A percentile compares a stretch with the other conserved stretches of the same genome.
These are phyloP conservation scores for Manis javanica DNA, from an alignment of 2,797 vertebrate genomes.

Conservation along the genomic window DNA sequence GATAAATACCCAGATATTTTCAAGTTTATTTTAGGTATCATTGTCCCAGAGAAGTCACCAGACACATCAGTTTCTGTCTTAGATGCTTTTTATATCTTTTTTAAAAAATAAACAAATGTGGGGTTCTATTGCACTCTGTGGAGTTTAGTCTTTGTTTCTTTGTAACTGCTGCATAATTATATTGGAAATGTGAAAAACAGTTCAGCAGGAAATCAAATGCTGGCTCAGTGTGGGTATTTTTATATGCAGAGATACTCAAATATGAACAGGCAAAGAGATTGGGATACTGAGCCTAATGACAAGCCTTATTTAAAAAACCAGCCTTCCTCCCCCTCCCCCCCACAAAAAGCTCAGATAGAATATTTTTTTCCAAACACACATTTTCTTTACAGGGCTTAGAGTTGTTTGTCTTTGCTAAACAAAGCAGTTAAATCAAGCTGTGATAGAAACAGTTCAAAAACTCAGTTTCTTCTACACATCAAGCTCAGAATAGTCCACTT, in stretches of 20 bases:
- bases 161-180: constrained; percentile 85
- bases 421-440: constrained; percentile 36
- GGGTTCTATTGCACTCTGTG: constrained; percentile 72
- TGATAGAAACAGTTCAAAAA: background rate
- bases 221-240: constrained; percentile 81
- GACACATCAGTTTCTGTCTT: constrained; percentile 75
- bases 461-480: background rate
- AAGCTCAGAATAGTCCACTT: background rate
- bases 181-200: constrained; percentile 81
- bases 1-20: constrained; percentile 28
- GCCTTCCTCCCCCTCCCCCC: no score
- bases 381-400: constrained; percentile 28
- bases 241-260: constrained; percentile 79
- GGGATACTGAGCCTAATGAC: constrained; percentile 73
- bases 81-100: constrained; percentile 77
- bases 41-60: constrained; percentile 66
- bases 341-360: constrained; percentile 61
- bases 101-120: constrained; percentile 82
- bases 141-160: constrained; percentile 83
- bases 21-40: constrained; percentile 62
- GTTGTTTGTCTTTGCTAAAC: constrained; percentile 34
- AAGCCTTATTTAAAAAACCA: constrained; percentile 72
- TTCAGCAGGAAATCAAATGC: constrained; percentile 83
- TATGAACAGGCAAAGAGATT: constrained; percentile 73
- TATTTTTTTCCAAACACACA: constrained; percentile 57